Evolutionary conservation across 2,888 invertebrate species (phyloP).

Genomic region (Coecobrya sp.): DNA sequence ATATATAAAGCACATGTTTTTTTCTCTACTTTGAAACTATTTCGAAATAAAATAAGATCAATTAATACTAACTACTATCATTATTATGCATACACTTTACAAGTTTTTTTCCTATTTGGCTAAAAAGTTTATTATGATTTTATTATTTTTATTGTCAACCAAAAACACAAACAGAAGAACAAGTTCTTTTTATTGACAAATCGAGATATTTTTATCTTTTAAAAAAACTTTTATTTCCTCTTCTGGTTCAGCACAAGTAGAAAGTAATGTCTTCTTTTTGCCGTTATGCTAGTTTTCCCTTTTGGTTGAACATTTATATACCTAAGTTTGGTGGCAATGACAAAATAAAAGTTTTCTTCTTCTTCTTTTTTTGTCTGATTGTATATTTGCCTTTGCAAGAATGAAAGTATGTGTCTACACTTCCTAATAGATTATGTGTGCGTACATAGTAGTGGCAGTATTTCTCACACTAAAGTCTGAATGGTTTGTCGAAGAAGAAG

Average conservation of each 20-base stretch:
- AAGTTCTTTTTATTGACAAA: neutral
- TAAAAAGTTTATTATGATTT: neutral
- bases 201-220: neutral
- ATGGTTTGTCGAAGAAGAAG: conserved; percentile 6
- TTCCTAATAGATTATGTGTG: neutral
- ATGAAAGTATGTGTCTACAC: neutral
- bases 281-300: neutral
- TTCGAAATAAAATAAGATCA: conserved; percentile 5
- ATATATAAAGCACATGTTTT: neutral
- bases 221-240: neutral
- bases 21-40: neutral
- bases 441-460: neutral
- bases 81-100: neutral
- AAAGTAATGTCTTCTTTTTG: neutral
- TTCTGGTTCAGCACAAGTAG: neutral
- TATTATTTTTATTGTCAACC: conserved; percentile 17
- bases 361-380: conserved; percentile 9
- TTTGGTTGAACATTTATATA: neutral
- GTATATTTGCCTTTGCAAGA: conserved; percentile 39
- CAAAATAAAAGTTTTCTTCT: conserved; percentile 24
- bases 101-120: neutral
- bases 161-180: conserved; percentile 26
- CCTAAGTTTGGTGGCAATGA: conserved; percentile 11
- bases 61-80: neutral
- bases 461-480: neutral